Conservation (phyloP, 2,797 vertebrate species). For the Crocidura indochinensis region DNA sequence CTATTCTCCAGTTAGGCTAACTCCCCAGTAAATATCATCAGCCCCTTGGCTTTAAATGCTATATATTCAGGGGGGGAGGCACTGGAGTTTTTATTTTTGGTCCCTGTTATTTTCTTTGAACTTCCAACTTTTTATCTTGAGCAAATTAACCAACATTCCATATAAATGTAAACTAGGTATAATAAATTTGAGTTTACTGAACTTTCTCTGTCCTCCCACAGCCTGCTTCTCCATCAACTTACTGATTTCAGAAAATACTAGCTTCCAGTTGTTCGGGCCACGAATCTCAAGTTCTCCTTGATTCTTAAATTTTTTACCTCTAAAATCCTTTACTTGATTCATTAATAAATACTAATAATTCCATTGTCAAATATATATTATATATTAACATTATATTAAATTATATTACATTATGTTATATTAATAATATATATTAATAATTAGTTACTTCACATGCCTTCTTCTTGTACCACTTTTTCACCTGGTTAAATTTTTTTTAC, state of each 20-base stretch:
- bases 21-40: constrained; percentile 3
- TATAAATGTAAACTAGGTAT: constrained; percentile 6
- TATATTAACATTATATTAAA: too few species aligned
- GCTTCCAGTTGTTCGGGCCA: constrained; percentile 13
- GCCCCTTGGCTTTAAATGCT: constrained; percentile 45
- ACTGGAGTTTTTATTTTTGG: constrained; percentile 13
- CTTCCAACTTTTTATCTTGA: neutral
- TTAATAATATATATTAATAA: neutral
- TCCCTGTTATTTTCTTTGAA: neutral
- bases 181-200: constrained; percentile 28
- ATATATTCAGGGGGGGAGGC: neutral
- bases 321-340: neutral
- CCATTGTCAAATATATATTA: neutral
- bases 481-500: too few species aligned
- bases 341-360: constrained; percentile 16
- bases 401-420: too few species aligned
- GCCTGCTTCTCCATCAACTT: neutral
- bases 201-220: neutral
- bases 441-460: neutral
- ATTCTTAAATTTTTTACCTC: neutral
- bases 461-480: neutral
- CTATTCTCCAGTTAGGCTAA: neutral
- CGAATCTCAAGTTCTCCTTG: neutral
- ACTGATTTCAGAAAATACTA: constrained; percentile 15
- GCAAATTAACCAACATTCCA: neutral